Conservation (phyloP, 1,140 invertebrate genomes). For the Tetramorium alpestre region DNA sequence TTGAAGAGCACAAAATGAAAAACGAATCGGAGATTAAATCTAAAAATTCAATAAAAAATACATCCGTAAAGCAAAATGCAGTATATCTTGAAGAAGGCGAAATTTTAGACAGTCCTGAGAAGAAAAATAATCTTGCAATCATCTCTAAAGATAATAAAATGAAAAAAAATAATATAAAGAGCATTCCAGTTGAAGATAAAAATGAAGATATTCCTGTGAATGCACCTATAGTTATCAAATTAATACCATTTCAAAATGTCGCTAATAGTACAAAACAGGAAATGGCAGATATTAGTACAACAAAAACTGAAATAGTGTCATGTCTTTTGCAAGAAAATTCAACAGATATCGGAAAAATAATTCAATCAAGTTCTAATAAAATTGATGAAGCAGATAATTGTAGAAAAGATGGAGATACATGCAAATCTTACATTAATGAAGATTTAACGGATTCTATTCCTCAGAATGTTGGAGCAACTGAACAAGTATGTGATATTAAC, state of each 20-base stretch:
- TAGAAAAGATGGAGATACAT: neutral
- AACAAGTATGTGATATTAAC: neutral
- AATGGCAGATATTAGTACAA: neutral
- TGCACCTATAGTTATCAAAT: neutral
- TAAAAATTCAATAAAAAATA: neutral
- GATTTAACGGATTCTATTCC: neutral
- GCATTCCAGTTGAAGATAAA: neutral
- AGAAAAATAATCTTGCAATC: neutral
- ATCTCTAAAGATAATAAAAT: neutral
- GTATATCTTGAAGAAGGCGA: constrained; percentile 55
- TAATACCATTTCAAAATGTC: neutral
- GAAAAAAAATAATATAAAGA: neutral
- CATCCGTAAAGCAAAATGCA: neutral
- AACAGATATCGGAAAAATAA: neutral
- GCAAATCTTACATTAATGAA: neutral
- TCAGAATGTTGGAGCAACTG: neutral
- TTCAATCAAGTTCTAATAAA: neutral
- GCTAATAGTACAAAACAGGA: neutral
- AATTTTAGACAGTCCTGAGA: constrained; percentile 28
- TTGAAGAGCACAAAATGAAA: neutral
- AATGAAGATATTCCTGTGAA: neutral
- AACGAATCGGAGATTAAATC: constrained; percentile 18
- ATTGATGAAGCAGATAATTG: neutral
- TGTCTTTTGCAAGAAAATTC: neutral
- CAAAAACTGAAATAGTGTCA: neutral